phyloP scores from a whole-genome alignment of 2,113 vertebrate genomes.

The Eurystomus gularis region DNA sequence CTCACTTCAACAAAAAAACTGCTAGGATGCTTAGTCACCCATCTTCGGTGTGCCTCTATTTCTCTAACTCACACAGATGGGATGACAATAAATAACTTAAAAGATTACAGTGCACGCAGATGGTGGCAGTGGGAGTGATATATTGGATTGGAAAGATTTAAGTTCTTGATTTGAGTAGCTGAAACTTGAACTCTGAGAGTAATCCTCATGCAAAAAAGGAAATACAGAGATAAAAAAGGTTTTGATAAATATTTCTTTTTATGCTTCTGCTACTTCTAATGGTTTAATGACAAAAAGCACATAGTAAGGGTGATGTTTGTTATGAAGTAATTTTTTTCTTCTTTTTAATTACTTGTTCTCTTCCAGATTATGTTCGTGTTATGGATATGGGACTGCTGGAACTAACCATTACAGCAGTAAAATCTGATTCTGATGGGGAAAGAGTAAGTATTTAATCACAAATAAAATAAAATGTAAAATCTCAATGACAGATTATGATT shows the following conservation, averaged over 20 bases:
- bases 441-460: slow-evolving; percentile 76
- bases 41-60: background rate
- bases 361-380: slow-evolving; percentile 94
- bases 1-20: background rate
- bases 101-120: background rate
- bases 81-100: background rate
- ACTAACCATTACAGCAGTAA: slow-evolving; percentile 90
- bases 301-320: background rate
- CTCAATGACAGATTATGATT: background rate
- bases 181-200: background rate
- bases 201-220: background rate
- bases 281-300: background rate
- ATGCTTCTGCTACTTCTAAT: background rate
- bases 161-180: background rate
- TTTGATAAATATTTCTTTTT: background rate
- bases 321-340: background rate
- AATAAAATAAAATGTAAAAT: slow-evolving; percentile 1
- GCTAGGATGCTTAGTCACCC: background rate
- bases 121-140: background rate
- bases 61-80: background rate
- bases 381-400: slow-evolving; percentile 96
- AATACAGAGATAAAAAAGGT: background rate
- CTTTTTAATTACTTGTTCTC: background rate
- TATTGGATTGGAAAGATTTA: background rate
- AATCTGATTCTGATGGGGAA: slow-evolving; percentile 83